phyloP scores from a whole-genome alignment of 2,113 vertebrate genomes.

The Bubalus kerabau region DNA sequence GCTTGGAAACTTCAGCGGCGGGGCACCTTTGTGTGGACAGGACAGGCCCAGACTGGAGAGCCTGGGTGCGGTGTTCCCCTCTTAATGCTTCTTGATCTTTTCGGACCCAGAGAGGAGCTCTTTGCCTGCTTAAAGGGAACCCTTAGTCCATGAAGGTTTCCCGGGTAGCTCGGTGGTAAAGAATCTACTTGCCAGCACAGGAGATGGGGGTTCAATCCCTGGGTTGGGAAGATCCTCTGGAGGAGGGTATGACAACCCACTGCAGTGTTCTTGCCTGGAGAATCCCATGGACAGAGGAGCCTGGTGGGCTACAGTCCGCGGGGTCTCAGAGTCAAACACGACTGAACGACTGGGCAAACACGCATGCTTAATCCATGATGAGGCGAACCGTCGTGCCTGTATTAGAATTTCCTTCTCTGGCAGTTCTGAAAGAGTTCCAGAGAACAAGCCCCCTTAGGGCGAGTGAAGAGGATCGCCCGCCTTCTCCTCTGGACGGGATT shows the following conservation, averaged over 20 bases:
- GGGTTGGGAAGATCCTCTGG: background rate
- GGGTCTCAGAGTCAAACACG: background rate
- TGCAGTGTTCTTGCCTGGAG: background rate
- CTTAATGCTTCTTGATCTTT: background rate
- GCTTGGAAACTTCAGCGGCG: background rate
- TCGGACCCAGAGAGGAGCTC: background rate
- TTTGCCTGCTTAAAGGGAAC: background rate
- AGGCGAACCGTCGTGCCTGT: background rate
- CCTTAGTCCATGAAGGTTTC: background rate
- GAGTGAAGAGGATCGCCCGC: background rate
- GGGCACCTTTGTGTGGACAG: background rate
- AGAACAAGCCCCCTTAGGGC: background rate
- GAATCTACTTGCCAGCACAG: background rate
- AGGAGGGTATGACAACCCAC: background rate
- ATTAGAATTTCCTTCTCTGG: background rate
- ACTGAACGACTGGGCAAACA: background rate
- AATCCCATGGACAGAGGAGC: background rate
- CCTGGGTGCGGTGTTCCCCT: background rate
- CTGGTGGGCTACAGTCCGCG: background rate
- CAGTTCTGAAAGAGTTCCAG: background rate
- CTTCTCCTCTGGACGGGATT: background rate
- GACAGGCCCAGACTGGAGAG: background rate
- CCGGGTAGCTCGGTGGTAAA: background rate
- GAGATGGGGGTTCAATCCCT: background rate
- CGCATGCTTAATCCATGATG: background rate